Conservation (phyloP, 2,113 vertebrate genomes). For the Thalassarche chlororhynchos region DNA sequence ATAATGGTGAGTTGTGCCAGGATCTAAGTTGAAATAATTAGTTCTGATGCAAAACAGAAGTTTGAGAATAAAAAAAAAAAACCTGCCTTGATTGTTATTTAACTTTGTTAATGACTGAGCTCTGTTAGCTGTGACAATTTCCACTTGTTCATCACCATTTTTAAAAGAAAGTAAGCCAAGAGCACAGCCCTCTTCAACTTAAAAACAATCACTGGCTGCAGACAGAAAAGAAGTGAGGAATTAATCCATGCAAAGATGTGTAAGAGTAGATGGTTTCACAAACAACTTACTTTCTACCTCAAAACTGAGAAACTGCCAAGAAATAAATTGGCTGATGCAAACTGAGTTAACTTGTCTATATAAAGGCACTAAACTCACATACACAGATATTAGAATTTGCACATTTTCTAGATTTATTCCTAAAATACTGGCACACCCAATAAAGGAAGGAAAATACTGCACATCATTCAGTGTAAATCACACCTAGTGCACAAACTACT, state of each 20-base stretch:
- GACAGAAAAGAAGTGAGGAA: constrained; percentile 14
- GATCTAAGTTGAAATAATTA: neutral
- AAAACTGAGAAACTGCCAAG: constrained; percentile 34
- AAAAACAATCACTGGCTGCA: constrained; percentile 6
- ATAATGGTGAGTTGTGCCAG: neutral
- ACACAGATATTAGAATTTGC: neutral
- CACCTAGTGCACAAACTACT: neutral
- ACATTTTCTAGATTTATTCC: constrained; percentile 37
- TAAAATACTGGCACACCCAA: neutral
- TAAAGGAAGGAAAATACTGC: constrained; percentile 9
- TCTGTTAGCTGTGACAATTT: constrained; percentile 4
- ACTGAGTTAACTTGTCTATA: constrained; percentile 8
- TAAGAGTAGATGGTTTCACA: constrained; percentile 1
- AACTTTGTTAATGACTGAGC: constrained; percentile 2
- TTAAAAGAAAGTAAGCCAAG: neutral
- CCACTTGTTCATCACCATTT: neutral
- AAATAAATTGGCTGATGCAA: constrained; percentile 25
- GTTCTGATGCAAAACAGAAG: constrained; percentile 8
- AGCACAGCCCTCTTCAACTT: neutral
- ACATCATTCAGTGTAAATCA: neutral
- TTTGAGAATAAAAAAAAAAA: neutral
- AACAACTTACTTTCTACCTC: constrained; percentile 15
- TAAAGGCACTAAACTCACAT: constrained; percentile 10
- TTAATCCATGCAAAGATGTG: constrained; percentile 23
- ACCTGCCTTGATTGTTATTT: neutral